phyloP scores from a whole-genome alignment of 2,113 vertebrate genomes.

The Mobula hypostoma region DNA sequence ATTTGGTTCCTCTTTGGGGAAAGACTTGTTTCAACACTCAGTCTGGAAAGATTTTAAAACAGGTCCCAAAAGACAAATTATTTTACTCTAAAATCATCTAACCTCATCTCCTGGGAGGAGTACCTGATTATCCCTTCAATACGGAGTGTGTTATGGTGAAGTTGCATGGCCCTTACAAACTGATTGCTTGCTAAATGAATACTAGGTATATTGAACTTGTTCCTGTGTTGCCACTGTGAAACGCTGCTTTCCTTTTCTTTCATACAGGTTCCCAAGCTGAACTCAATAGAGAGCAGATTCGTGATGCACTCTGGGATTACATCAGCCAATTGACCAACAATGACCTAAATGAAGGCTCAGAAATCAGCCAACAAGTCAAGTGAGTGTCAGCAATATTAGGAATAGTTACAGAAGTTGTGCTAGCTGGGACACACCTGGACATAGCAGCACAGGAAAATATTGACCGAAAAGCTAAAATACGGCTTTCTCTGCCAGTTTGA shows the following conservation, averaged over 20 bases:
- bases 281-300: slow-evolving; percentile 48
- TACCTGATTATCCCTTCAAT: no score
- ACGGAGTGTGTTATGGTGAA: background rate
- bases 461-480: background rate
- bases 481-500: background rate
- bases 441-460: background rate
- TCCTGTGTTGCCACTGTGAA: background rate
- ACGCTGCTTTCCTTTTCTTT: no score
- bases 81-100: background rate
- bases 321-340: slow-evolving; percentile 57
- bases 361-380: slow-evolving; percentile 57
- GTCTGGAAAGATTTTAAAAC: background rate
- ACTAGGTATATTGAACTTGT: background rate
- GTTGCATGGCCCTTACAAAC: background rate
- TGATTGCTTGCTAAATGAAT: background rate
- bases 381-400: background rate
- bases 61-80: no score
- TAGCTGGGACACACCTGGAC: background rate
- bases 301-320: slow-evolving; percentile 56
- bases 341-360: slow-evolving; percentile 56
- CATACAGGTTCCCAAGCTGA: slow-evolving; percentile 50
- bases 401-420: no score
- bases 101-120: background rate
- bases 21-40: background rate
- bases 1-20: background rate